Evolutionary conservation across 1,140 invertebrate genomes (phyloP).

Genomic region (Hyles euphorbiae): DNA sequence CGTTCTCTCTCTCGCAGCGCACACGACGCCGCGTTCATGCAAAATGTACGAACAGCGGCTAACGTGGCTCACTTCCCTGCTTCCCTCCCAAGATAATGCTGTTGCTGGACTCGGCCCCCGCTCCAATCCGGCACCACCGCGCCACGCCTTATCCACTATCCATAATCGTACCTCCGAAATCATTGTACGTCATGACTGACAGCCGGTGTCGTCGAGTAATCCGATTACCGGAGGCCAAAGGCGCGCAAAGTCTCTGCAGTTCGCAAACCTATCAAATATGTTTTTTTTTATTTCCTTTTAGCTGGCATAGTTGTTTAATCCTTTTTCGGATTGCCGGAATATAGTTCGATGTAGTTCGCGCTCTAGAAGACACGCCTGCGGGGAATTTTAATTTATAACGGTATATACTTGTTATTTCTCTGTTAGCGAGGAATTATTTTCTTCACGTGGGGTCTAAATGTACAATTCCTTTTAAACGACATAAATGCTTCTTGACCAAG

Average conservation of each 20-base stretch:
- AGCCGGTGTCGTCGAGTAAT: too few species aligned
- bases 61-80: constrained; percentile 42
- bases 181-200: constrained; percentile 6
- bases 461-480: too few species aligned
- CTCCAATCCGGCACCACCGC: not conserved
- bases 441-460: too few species aligned
- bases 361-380: too few species aligned
- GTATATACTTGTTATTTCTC: too few species aligned
- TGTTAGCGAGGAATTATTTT: too few species aligned
- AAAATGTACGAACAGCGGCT: constrained; percentile 62
- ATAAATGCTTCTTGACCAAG: too few species aligned
- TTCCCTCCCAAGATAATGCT: constrained; percentile 55
- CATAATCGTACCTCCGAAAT: too few species aligned
- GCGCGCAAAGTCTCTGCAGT: constrained; percentile 1
- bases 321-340: constrained; percentile 1
- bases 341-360: too few species aligned
- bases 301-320: constrained; percentile 2
- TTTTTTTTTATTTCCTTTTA: constrained; percentile 5
- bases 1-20: constrained; percentile 37
- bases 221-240: too few species aligned
- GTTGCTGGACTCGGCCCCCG: not conserved
- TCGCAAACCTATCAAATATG: constrained; percentile 4
- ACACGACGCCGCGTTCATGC: constrained; percentile 47
- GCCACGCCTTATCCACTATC: constrained; percentile 9
- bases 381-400: too few species aligned